Conservation (phyloP, 2,888 invertebrate genomes). For the Acanthococcus lagerstroemiae region DNA sequence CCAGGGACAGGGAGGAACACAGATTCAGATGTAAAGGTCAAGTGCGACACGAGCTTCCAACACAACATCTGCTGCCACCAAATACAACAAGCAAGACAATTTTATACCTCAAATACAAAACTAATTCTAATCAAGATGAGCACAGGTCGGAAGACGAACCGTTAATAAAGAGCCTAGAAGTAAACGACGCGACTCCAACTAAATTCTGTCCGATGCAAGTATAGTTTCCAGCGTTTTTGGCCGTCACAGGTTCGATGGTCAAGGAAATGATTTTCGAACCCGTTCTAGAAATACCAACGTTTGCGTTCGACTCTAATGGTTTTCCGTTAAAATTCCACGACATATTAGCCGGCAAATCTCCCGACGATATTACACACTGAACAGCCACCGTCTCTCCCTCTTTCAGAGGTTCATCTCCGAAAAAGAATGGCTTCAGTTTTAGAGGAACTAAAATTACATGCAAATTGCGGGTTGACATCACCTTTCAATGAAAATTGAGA, state of each 20-base stretch:
- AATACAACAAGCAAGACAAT: too few relatives aligned
- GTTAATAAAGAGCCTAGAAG: slow-evolving; percentile 58
- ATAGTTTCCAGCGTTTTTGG: slow-evolving; percentile 54
- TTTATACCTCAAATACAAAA: too few relatives aligned
- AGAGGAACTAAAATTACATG: slow-evolving; percentile 37
- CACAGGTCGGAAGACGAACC: slow-evolving; percentile 43
- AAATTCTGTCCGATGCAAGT: slow-evolving; percentile 60
- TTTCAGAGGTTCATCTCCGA: slow-evolving; percentile 41
- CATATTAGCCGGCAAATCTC: slow-evolving; percentile 40
- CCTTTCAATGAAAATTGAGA: slow-evolving; percentile 8
- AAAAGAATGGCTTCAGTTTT: slow-evolving; percentile 40
- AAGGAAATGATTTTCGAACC: slow-evolving; percentile 40
- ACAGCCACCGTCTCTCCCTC: slow-evolving; percentile 40
- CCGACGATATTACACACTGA: slow-evolving; percentile 40
- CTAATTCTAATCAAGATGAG: not conserved
- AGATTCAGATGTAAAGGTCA: too few relatives aligned
- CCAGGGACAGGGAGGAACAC: too few relatives aligned
- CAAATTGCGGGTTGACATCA: slow-evolving; percentile 1
- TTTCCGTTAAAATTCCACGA: slow-evolving; percentile 49
- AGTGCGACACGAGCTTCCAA: too few relatives aligned
- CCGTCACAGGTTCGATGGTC: slow-evolving; percentile 38
- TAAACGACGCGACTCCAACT: slow-evolving; percentile 56
- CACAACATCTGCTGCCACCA: too few relatives aligned
- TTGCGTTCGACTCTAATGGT: slow-evolving; percentile 25
- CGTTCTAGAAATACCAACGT: slow-evolving; percentile 37